Evolutionary conservation across 2,888 invertebrate species (phyloP).

Genomic region (Himalopsyche tibetana): DNA sequence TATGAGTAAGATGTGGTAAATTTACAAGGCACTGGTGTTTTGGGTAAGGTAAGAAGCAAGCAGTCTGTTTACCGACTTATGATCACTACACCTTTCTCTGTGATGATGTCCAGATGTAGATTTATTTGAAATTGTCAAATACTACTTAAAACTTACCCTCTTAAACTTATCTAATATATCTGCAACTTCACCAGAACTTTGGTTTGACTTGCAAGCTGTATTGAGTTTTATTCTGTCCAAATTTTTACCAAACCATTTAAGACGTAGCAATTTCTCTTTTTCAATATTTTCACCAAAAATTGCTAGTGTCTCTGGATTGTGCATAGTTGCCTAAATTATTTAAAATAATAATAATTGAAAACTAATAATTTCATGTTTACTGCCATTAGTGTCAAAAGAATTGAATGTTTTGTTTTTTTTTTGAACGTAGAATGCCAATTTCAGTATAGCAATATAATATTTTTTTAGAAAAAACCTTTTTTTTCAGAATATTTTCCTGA

Average conservation of each 20-base stretch:
- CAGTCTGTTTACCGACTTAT: no score
- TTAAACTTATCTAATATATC: conserved; percentile 52
- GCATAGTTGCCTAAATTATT: neutral
- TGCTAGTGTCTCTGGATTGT: neutral
- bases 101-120: neutral
- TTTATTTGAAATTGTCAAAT: neutral
- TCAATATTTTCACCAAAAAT: conserved; percentile 63
- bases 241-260: conserved; percentile 71
- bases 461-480: no score
- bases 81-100: no score
- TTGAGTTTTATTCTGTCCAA: conserved; percentile 65
- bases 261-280: conserved; percentile 69
- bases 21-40: no score
- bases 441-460: no score
- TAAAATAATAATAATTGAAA: neutral
- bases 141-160: conserved; percentile 9
- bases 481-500: no score
- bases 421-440: neutral
- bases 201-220: conserved; percentile 20
- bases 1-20: no score
- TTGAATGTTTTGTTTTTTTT: neutral
- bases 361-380: neutral
- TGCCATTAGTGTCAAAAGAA: neutral
- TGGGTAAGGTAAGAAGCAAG: no score
- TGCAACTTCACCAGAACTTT: conserved; percentile 37